Base-by-base conservation (phyloP, 2,888 invertebrate genomes). In the Athripsodes cinereus region DNA sequence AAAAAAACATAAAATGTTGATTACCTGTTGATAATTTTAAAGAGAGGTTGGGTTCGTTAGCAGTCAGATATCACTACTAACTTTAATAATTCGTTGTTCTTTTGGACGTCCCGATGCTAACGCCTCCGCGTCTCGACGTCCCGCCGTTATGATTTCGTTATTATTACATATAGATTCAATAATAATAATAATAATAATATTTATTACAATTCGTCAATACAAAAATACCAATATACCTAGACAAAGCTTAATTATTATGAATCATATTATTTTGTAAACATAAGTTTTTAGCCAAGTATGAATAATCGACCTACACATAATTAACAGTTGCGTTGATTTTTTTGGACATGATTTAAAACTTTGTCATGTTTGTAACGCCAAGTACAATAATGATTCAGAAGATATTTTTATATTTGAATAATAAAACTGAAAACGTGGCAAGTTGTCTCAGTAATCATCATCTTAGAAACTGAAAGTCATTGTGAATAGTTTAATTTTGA, bases 81-180 rank as follows among this genome's bases (percentile, higher is more conserved):
- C 26, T 13, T 18, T n/a, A 20, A 10, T 26, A 20, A 10, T 26
- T 50, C 50, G 26, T 21, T 22, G 40, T 22, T 50, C 50, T 21
- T 50, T 50, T 16, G 13, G 50, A n/a, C 50, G 50, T 50, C 50
- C 8, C 50, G 50, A 50, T 21, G 50, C 50, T 21, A 50, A 22
- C 50, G 50, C 50, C 50, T 50, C 50, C 50, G 22, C 50, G 18
- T 26, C 22, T 50, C 22, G 20, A 20, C 48, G 40, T 40, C 40
- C 13, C 13, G 40, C 40, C 40, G 40, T 16, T 40, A 16, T 13
- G 40, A 40, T 8, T n/a, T 26, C 26, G 26, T n/a, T 40, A 40
- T 40, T 3, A 13, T 31, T 31, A 31, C 31, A 31, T 11, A 31
- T 40, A 40, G 13, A 40, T 40, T 13, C 26, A 26, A 26, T 26